Evolutionary conservation across 2,797 vertebrate genomes (phyloP).

Genomic region (Acanthiza pusilla): DNA sequence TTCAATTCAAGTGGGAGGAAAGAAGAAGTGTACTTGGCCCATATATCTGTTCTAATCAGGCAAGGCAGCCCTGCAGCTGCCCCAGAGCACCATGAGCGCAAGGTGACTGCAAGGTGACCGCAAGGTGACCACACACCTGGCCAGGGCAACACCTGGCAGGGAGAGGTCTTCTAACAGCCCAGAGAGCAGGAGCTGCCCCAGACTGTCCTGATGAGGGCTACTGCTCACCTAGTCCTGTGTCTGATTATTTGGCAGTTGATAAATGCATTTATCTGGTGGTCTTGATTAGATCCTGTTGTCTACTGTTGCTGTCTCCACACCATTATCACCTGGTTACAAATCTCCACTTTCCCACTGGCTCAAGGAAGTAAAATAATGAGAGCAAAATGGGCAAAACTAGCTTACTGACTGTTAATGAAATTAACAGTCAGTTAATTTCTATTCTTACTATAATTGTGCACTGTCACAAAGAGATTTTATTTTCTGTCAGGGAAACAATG

Average conservation of each 20-base stretch:
- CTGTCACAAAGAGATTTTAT: background rate
- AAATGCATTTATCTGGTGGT: background rate
- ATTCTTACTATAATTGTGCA: conserved; percentile 17
- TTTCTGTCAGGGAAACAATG: background rate
- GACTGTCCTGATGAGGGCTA: accelerated
- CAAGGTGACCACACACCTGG: too few relatives aligned
- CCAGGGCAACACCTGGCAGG: accelerated
- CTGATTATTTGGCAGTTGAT: background rate
- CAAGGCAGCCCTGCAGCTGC: background rate
- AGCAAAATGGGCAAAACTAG: background rate
- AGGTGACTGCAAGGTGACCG: accelerated
- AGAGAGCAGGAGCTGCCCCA: accelerated
- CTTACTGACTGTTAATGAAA: conserved; percentile 9
- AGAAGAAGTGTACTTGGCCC: accelerated
- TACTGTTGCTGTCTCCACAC: background rate
- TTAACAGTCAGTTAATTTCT: too few relatives aligned
- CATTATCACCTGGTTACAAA: background rate
- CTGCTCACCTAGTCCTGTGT: accelerated
- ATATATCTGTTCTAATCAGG: accelerated
- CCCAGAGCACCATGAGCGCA: accelerated
- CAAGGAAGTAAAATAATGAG: conserved; percentile 15
- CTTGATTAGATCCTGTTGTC: background rate
- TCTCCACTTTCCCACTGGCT: background rate
- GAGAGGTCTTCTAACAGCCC: background rate
- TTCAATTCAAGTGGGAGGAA: background rate